These are phyloP conservation scores for Physella acuta DNA, from an alignment of 1,140 invertebrate species.

Conservation along the genomic window DNA sequence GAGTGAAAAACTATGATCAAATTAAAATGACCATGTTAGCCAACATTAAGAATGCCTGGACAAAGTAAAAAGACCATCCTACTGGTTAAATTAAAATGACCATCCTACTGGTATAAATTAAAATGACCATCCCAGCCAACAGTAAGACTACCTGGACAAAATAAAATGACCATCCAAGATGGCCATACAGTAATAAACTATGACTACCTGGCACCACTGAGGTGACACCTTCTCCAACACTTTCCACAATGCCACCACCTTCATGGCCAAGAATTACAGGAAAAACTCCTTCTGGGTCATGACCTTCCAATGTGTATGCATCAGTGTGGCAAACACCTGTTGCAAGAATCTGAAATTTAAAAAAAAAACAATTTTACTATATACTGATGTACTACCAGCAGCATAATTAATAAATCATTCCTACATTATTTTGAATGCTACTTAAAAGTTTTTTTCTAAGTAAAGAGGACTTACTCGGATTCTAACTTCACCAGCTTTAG, in stretches of 20 bases:
- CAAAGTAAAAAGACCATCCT: too few relatives aligned
- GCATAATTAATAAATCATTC: background rate
- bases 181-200: too few relatives aligned
- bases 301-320: constrained; percentile 87
- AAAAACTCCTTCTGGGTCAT: constrained; percentile 92
- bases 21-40: too few relatives aligned
- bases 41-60: too few relatives aligned
- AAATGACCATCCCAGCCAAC: too few relatives aligned
- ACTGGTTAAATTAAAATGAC: too few relatives aligned
- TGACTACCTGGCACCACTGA: constrained; percentile 75
- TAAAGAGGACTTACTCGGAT: constrained; percentile 60
- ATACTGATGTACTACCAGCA: background rate
- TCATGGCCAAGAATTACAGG: constrained; percentile 76
- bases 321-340: constrained; percentile 98
- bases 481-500: constrained; percentile 74
- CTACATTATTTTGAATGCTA: background rate
- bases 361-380: background rate
- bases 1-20: too few relatives aligned
- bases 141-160: too few relatives aligned
- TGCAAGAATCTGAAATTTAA: constrained; percentile 66
- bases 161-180: too few relatives aligned
- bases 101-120: too few relatives aligned
- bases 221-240: constrained; percentile 89
- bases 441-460: background rate
- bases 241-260: constrained; percentile 93